Base-by-base conservation (phyloP, 2,888 invertebrate species). In the Agrochola macilenta region DNA sequence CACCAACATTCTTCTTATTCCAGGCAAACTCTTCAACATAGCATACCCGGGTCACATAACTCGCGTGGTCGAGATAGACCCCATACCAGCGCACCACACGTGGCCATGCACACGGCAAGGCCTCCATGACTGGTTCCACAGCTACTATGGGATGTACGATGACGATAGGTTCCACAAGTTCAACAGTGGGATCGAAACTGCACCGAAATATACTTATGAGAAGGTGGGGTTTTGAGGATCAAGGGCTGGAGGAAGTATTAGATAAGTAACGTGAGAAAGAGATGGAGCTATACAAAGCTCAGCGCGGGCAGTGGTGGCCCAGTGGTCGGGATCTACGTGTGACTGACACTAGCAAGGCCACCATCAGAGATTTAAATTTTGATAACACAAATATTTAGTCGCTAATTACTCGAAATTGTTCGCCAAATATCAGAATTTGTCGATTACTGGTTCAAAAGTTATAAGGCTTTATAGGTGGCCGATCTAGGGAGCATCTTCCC, bases 41-140 rank as follows among this genome's bases (percentile, higher is more conserved):
- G 97, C 93, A 64, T 97, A 92, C 95, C 97, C 92, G 81, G 97
- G 83, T 90, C 95, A 93, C 92, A 97, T 92, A 83, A 93, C 90
- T 87, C 97, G 87, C 76, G 93, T 90, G 91, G 97, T 95, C 81
- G 96, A 93, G 90, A 91, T 90, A 8, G 96, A 96, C 65, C 95
- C 96, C 0, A 74, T 94, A 0, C 94, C 95, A 0, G 94, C 94
- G 0, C 92, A 94, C 74, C 89, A 91, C 74, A 85, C 89, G 0
- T 89, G 90, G 85, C 87, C 85, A 0, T 81, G 84, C 4, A 87
- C 89, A 0, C 79, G 90, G 1, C 72, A 89, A 5, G 90, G 89
- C 12, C 91, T 92, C 57, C 89, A 84, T 20, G 89, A 79, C 0
- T 96, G 92, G 96, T 97, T 93, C 90, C 93, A 91, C 58, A 91